Percentiles rank a stretch among this genome's conserved stretches.
These are phyloP conservation scores for Drosophila orosa DNA, from an alignment of 1,140 invertebrate species.

Conservation along the genomic window DNA sequence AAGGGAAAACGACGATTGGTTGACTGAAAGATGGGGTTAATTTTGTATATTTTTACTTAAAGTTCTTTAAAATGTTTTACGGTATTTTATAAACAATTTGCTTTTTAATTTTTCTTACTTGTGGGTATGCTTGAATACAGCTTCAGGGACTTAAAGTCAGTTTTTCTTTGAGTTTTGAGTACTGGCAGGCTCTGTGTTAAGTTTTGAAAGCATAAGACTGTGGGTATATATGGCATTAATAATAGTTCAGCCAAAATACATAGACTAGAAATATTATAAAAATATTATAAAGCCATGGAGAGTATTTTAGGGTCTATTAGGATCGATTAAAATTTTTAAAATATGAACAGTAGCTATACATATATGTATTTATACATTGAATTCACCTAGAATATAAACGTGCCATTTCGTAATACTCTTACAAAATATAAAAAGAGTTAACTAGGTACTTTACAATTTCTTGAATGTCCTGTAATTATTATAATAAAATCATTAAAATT, in stretches of 20 bases:
- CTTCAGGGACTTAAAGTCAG: no score
- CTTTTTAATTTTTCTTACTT: slow-evolving; percentile 1
- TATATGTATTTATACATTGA: not conserved
- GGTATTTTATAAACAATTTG: not conserved
- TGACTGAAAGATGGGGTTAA: slow-evolving; percentile 16
- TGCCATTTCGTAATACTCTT: no score
- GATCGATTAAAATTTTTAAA: no score
- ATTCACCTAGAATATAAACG: not conserved
- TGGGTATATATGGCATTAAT: not conserved
- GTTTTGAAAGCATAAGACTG: not conserved
- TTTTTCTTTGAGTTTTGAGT: not conserved
- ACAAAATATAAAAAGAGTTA: not conserved
- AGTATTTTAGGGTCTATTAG: not conserved
- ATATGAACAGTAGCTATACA: not conserved
- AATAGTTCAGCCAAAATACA: not conserved
- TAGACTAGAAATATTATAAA: not conserved
- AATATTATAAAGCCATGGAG: not conserved
- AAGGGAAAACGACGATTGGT: not conserved
- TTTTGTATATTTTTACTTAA: slow-evolving; percentile 5
- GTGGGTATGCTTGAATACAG: not conserved
- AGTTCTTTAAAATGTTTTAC: not conserved
- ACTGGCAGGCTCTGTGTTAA: not conserved
- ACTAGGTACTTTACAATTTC: no score
- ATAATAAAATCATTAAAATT: no score
- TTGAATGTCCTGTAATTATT: not conserved